phyloP scores from a whole-genome alignment of 92 coral and sea anemone genomes.

The Zoanthus sociatus region DNA sequence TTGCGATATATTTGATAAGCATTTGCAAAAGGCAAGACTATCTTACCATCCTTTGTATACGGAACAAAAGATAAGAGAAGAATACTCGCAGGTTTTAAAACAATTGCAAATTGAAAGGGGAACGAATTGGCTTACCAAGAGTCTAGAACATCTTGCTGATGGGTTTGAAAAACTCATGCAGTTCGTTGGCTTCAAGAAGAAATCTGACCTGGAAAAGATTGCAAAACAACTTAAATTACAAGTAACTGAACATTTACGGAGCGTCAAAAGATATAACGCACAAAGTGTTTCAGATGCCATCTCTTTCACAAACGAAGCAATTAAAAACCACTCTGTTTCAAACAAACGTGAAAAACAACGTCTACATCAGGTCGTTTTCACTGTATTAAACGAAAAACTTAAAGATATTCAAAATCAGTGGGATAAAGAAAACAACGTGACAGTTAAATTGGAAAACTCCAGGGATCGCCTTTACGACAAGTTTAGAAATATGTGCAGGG shows the following conservation, averaged over 20 bases:
- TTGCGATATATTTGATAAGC: background rate
- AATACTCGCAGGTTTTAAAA: constrained; percentile 2
- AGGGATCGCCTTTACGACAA: background rate
- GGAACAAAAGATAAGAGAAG: constrained; percentile 3
- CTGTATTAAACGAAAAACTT: background rate
- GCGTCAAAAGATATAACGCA: constrained; percentile 6
- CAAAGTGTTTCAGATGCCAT: constrained; percentile 16
- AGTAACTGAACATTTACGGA: background rate
- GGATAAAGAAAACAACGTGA: constrained; percentile 15
- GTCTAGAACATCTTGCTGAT: background rate
- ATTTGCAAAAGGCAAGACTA: background rate
- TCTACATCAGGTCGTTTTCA: constrained; percentile 6
- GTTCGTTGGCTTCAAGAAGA: background rate
- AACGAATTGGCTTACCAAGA: background rate
- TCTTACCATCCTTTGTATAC: background rate
- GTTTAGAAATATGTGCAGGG: constrained; percentile 17
- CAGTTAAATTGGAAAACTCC: constrained; percentile 13
- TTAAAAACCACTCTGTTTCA: background rate
- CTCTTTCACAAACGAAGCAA: background rate
- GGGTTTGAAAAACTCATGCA: background rate
- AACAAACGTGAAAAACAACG: background rate
- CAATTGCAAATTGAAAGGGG: background rate
- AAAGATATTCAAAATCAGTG: constrained; percentile 10
- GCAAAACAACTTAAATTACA: background rate
- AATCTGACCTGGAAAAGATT: background rate